These are phyloP conservation scores for Neolamprologus longior DNA, from an alignment of 2,113 vertebrate genomes.

Conservation along the genomic window DNA sequence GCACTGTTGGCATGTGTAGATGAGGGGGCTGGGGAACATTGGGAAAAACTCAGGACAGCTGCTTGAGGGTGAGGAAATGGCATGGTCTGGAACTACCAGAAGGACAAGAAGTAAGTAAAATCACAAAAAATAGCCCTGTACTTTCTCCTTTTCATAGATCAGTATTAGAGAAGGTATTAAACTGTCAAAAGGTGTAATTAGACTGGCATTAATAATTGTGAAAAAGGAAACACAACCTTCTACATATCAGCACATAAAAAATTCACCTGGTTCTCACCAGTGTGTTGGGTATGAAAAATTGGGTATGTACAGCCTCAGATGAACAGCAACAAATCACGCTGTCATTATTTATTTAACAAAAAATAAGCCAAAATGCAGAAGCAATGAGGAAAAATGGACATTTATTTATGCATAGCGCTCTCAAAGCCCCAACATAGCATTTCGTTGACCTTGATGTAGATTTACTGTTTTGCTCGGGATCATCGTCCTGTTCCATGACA, in stretches of 20 bases:
- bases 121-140: not conserved
- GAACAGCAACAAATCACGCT: not conserved
- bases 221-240: not conserved
- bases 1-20: not conserved
- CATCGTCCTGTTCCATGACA: not conserved
- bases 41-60: not conserved
- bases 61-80: not conserved
- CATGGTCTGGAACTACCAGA: not conserved
- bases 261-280: not conserved
- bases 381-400: not conserved
- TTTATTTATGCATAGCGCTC: not conserved
- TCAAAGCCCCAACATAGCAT: not conserved
- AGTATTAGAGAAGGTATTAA: not conserved
- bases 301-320: not conserved
- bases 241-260: not conserved
- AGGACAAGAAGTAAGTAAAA: not conserved
- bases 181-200: not conserved
- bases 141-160: not conserved
- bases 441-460: not conserved
- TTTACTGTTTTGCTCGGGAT: not conserved
- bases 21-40: not conserved
- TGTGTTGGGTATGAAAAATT: not conserved
- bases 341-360: not conserved
- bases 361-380: not conserved
- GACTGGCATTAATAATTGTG: not conserved